Evolutionary conservation across 30 jellyfish, hydroid and myxozoan genomes (phyloP), one percentile per base, ranked within the genome.

Genomic region (Chironex yamaguchii): DNA sequence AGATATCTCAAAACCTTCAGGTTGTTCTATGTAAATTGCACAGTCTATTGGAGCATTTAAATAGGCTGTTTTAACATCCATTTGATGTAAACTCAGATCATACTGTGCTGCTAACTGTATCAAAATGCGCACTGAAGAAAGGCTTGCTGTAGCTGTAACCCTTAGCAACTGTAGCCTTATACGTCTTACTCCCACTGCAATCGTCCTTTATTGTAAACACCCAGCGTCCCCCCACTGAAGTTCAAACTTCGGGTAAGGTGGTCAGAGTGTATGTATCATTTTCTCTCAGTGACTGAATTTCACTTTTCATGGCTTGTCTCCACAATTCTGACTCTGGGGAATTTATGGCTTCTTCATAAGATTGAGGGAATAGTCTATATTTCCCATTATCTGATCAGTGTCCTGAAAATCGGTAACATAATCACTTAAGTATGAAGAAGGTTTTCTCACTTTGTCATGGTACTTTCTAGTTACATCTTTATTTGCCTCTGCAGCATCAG

Each of bases 21-120:
- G 42, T 26, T 58, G 85, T 6, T 62, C 84, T 3, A 79, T 4
- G 42, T 79, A 79, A 4, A 79, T 34, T 1, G 9, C 42, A 21
- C 73, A 42, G 34, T 63, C 85, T 4, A 79, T 25, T 27, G 85
- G 73, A 28, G 73, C 88, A 64, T 79, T 62, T 42, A 81, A 24
- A 64, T 22, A 81, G 14, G 90, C 85, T 29, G 86, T 73, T 49
- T 34, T 49, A 48, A 73, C 86, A 73, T 27, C 84, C 58, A 73
- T 73, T 36, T 73, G 78, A 49, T 73, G 58, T 12, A 58, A 9
- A 22, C 17, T 58, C 29, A 58, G 6, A 58, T 58, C 27, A 9
- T 58, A 9, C 23, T 58, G 12, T 12, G 23, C 73, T 9, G 73
- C 73, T 12, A 58, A 6, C 6, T 12, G 29, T 9, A 58, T 12